Evolutionary conservation across 35 echinoderm and acorn worm species (phyloP).

Genomic region (Antedon bifida): DNA sequence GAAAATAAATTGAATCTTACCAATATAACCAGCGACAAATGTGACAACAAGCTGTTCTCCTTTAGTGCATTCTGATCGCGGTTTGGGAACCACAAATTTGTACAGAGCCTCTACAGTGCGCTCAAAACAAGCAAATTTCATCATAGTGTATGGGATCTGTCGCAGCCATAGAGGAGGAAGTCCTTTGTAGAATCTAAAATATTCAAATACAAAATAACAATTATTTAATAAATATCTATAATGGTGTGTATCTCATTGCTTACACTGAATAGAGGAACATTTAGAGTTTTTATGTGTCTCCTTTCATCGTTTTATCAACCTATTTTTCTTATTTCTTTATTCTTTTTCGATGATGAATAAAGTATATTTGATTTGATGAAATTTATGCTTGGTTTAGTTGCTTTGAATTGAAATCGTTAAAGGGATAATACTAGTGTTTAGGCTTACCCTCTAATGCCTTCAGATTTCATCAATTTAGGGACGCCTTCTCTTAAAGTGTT

Average conservation of each 20-base stretch:
- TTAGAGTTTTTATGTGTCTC: neutral
- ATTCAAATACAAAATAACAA: neutral
- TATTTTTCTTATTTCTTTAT: too few species aligned
- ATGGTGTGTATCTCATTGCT: neutral
- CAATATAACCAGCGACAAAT: conserved; percentile 92
- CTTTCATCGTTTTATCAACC: too few species aligned
- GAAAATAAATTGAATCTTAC: conserved; percentile 21
- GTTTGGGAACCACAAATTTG: conserved; percentile 92
- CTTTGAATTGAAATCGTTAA: too few species aligned
- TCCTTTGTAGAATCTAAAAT: conserved; percentile 88
- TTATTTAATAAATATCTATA: neutral
- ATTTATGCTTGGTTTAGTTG: too few species aligned
- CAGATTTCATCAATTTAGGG: conserved; percentile 54
- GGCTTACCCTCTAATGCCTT: conserved; percentile 78
- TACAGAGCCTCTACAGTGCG: conserved; percentile 78
- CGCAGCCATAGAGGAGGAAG: conserved; percentile 90
- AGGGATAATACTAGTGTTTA: too few species aligned
- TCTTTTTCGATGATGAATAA: too few species aligned
- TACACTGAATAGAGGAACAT: neutral
- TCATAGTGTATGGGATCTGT: conserved; percentile 99
- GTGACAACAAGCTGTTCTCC: conserved; percentile 83
- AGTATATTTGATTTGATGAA: too few species aligned
- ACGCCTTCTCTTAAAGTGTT: conserved; percentile 57
- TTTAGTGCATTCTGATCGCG: conserved; percentile 73
- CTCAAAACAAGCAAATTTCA: conserved; percentile 99